phyloP scores from a whole-genome alignment of 2,797 vertebrate genomes.

The Nyctalus aviator region DNA sequence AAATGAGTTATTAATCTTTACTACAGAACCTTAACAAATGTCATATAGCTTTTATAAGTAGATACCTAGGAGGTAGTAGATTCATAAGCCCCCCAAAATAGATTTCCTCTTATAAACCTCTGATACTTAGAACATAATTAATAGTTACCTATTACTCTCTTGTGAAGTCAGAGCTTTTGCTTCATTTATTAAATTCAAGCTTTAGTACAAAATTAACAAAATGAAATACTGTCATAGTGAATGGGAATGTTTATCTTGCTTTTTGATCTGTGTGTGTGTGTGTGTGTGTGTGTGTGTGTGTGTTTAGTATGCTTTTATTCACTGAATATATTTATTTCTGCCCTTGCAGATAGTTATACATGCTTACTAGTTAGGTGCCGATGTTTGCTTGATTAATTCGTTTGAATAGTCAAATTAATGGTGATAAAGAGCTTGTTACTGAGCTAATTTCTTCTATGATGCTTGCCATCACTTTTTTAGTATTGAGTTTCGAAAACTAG shows the following conservation, averaged over 20 bases:
- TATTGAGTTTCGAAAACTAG: slow-evolving; percentile 34
- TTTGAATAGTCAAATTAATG: slow-evolving; percentile 9
- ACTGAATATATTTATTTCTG: neutral
- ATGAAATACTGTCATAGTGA: slow-evolving; percentile 43
- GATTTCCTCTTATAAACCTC: slow-evolving; percentile 75
- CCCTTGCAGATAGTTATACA: neutral
- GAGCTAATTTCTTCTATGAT: slow-evolving; percentile 37
- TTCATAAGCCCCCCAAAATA: slow-evolving; percentile 81
- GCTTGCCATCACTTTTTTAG: slow-evolving; percentile 14
- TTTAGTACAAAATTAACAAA: slow-evolving; percentile 56
- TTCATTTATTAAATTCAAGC: slow-evolving; percentile 78
- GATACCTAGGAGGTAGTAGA: slow-evolving; percentile 73
- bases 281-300: neutral
- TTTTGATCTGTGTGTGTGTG: neutral
- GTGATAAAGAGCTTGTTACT: neutral
- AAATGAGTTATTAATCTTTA: slow-evolving; percentile 84
- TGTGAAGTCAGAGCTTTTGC: slow-evolving; percentile 72
- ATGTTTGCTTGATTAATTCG: neutral
- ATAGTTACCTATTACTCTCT: slow-evolving; percentile 82
- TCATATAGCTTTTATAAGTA: slow-evolving; percentile 78
- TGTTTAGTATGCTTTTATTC: slow-evolving; percentile 45
- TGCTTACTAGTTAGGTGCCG: neutral
- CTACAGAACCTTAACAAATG: slow-evolving; percentile 79
- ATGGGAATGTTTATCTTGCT: neutral
- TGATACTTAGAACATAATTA: slow-evolving; percentile 77